Conservation (phyloP, 2,113 vertebrate species). For the Ceyx melanurus region DNA sequence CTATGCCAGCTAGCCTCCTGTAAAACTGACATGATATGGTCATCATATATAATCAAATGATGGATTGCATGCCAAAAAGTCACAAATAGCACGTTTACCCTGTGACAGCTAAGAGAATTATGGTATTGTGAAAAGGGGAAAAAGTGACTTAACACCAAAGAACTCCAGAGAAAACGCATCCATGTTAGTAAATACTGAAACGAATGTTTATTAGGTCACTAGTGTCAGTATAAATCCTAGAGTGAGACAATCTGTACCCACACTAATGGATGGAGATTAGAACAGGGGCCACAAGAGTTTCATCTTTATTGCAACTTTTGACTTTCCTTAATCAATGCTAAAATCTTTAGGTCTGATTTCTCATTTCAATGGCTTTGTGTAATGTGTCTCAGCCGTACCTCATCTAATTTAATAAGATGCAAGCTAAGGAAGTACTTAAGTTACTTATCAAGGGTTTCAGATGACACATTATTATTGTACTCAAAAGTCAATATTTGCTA, state of each 20-base stretch:
- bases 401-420: constrained; percentile 81
- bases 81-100: constrained; percentile 65
- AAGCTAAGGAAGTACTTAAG: constrained; percentile 82
- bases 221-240: not conserved
- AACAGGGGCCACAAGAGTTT: constrained; percentile 11
- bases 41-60: constrained; percentile 75
- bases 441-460: constrained; percentile 83
- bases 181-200: constrained; percentile 11
- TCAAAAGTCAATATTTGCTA: constrained; percentile 85
- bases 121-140: constrained; percentile 17
- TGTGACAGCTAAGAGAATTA: constrained; percentile 53
- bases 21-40: constrained; percentile 74
- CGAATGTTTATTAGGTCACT: not conserved
- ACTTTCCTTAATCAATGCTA: constrained; percentile 76
- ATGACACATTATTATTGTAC: constrained; percentile 83
- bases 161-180: constrained; percentile 19
- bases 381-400: constrained; percentile 67
- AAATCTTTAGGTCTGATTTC: constrained; percentile 77
- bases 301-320: constrained; percentile 54
- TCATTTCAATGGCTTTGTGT: constrained; percentile 73
- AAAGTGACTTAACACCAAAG: not conserved
- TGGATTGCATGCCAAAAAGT: constrained; percentile 66
- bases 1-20: constrained; percentile 72
- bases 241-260: not conserved
- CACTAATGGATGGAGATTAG: not conserved